A percentile compares a stretch with the other conserved stretches of the same genome.
Conservation (phyloP, 2,888 invertebrate species). For the Drosophila tripunctata region DNA sequence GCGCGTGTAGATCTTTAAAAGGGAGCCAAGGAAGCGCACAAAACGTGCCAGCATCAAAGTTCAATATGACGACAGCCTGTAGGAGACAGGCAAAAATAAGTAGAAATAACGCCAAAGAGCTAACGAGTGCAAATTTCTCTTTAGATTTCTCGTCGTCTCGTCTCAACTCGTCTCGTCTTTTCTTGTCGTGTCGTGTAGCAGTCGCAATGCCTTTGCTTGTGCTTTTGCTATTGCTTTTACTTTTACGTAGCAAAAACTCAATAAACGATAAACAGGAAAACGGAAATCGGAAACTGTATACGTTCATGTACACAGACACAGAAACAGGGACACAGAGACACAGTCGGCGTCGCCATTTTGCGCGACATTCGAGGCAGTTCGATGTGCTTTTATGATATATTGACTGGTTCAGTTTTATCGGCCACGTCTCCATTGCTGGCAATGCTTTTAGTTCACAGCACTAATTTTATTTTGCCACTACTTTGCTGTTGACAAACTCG, state of each 20-base stretch:
- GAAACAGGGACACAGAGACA: slow-evolving; percentile 18
- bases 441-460: slow-evolving; percentile 67
- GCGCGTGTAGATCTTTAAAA: slow-evolving; percentile 74
- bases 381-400: slow-evolving; percentile 78
- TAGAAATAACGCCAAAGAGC: slow-evolving; percentile 46
- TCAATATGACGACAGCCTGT: slow-evolving; percentile 64
- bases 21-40: slow-evolving; percentile 44
- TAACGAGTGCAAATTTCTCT: slow-evolving; percentile 77
- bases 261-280: slow-evolving; percentile 82
- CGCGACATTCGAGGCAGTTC: slow-evolving; percentile 56
- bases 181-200: slow-evolving; percentile 7
- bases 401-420: slow-evolving; percentile 74
- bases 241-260: slow-evolving; percentile 73
- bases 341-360: slow-evolving; percentile 52
- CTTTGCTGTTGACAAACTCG: slow-evolving; percentile 39
- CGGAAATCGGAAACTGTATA: slow-evolving; percentile 81
- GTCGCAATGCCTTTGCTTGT: slow-evolving; percentile 70
- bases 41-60: slow-evolving; percentile 79
- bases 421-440: slow-evolving; percentile 45
- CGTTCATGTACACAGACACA: slow-evolving; percentile 44
- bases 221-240: slow-evolving; percentile 61
- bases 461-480: slow-evolving; percentile 69
- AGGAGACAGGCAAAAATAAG: neutral
- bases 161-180: too few species aligned
- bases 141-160: slow-evolving; percentile 36